Conservation (phyloP, 2,888 invertebrate genomes). For the Heteropelma amictum region DNA sequence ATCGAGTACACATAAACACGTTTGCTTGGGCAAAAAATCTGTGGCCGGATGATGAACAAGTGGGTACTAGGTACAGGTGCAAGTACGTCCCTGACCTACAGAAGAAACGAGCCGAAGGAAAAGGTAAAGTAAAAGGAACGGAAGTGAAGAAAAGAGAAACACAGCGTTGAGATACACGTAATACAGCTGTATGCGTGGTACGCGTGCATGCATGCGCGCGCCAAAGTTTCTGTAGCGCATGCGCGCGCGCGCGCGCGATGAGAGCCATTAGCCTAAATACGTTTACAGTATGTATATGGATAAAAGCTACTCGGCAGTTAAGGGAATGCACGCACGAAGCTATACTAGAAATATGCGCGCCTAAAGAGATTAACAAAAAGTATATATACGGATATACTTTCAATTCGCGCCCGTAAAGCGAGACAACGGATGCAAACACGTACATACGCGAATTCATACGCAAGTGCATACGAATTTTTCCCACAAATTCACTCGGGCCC, state of each 20-base stretch:
- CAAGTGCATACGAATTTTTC: neutral
- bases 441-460: neutral
- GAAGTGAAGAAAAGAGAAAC: constrained; percentile 50
- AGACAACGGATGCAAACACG: neutral
- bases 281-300: constrained; percentile 28
- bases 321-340: constrained; percentile 4
- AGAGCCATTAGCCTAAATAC: constrained; percentile 52
- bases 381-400: no score
- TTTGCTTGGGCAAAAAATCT: constrained; percentile 38
- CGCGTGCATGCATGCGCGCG: neutral
- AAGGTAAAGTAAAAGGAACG: constrained; percentile 54
- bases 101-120: constrained; percentile 55
- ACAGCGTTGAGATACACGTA: neutral
- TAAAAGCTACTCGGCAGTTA: neutral
- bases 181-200: neutral
- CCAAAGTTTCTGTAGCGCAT: neutral
- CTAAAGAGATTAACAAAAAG: no score
- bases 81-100: constrained; percentile 62
- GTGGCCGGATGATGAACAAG: constrained; percentile 46
- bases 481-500: constrained; percentile 8
- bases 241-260: constrained; percentile 14
- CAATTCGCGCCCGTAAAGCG: no score
- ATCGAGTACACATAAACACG: no score
- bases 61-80: constrained; percentile 42
- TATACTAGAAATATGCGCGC: no score